Base-by-base conservation (phyloP, 2,888 invertebrate species). In the Elaeidobius kamerunicus region DNA sequence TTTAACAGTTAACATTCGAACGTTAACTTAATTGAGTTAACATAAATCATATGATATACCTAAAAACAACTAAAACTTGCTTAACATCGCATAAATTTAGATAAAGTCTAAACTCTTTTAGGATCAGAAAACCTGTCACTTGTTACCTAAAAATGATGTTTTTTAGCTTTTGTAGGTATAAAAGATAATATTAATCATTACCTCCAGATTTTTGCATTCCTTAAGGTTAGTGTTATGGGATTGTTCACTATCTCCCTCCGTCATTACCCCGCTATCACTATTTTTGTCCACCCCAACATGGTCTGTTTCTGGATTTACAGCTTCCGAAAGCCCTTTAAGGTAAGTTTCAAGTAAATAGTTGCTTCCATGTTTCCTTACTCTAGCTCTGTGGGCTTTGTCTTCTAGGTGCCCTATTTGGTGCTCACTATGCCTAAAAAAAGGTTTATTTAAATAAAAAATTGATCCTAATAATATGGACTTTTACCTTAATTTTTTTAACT, bases 301-400 rank as follows among this genome's bases (percentile, higher is more conserved):
- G 41, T 68, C 67, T 51, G 66, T 68, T 55, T 68, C 71, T 4
- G 71, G 70, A 53, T 75, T 74, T 3, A 70, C 69, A n/a, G 73
- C 73, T 61, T 76, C 77, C 23, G 78, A 73, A 19, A 77, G 63
- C n/a, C 78, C 78, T 61, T 78, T 78, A 35, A 89, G 76, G 68
- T 89, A 89, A 1, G 88, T 85, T 69, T 88, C 87, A 12, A 88
- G 75, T 40, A 89, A 77, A 69, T 89, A 89, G 71, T 89, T 88
- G 57, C 86, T 86, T 14, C 88, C 88, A 66, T 87, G 81, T 64
- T 86, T 85, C 59, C 84, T 80, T 72, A 86, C 83, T 40, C 88
- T 75, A 36, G 78, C 81, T 59, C 82, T 81, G 71, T 89, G 88
- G 19, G 86, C 84, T 66, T 86, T 85, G 66, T 86, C 85, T 75